Evolutionary conservation across 1,140 invertebrate species (phyloP), one percentile per base, ranked within the genome.

Genomic region (Hypsibius dujardini): DNA sequence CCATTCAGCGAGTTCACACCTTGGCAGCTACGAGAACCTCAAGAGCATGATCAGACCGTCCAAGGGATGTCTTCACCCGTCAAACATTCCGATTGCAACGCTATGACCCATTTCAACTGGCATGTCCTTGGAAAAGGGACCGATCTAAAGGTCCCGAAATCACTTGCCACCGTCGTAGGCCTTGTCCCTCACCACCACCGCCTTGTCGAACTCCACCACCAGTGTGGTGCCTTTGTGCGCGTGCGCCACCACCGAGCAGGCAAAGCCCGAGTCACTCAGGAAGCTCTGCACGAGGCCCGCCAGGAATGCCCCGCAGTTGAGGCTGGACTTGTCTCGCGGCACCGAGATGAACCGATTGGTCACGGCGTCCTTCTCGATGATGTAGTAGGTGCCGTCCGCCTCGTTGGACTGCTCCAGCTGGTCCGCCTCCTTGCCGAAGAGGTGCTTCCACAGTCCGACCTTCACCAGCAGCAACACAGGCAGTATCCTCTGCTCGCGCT

Each of bases 181-280:
- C 79, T 95, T 96, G 77, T 98, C 94, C 77, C 94, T 84, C 1
- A 85, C 83, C 73, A 97, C 90, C 59, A 98, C 93, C 72, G 87
- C 85, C 77, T 96, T 91, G 76, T 98, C 93, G 83, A 98, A 97
- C 80, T 96, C 93, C 28, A 98, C 92, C 89, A 97, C 95, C 77
- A 97, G 98, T 1, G 95, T 96, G 40, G 95, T 97, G 73, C 95
- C 95, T 81, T 98, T 95, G 79, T 98, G 94, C 92, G 93, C 98
- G 80, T 97, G 94, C 1, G 93, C 77, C 1, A 75, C 75, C 15
- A 78, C 77, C 72, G 76, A 74, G 71, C 77, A 78, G n/a, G 77
- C 74, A 70, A 79, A 78, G 70, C 74, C 46, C 46, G 46, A 75
- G 15, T 28, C 42, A 72, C 42, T 72, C 46, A 46, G 15, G 46